A percentile compares a stretch with the other conserved stretches of the same genome.
These are phyloP conservation scores for Ptychoptera contaminata DNA, from an alignment of 2,888 invertebrate species.

Conservation along the genomic window DNA sequence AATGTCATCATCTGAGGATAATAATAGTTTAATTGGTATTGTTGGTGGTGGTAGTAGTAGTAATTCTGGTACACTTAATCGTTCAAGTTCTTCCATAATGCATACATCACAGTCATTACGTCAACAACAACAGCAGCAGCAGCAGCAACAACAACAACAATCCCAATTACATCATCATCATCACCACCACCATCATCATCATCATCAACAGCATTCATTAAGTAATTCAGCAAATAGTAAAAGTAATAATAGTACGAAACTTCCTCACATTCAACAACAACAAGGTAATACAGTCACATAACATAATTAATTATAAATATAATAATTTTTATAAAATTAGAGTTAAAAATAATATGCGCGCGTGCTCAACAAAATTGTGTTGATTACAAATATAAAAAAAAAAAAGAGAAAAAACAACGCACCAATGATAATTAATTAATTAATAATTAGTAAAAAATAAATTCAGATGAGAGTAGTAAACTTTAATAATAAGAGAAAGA, in stretches of 20 bases:
- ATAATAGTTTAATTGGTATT: neutral
- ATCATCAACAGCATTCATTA: slow-evolving; percentile 6
- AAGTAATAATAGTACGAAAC: slow-evolving; percentile 1
- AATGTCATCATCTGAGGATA: slow-evolving; percentile 6
- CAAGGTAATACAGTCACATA: slow-evolving; percentile 7
- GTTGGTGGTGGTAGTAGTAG: neutral
- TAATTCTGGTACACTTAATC: slow-evolving; percentile 4
- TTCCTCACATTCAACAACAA: slow-evolving; percentile 5
- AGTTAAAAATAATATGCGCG: too few relatives aligned
- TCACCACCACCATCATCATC: slow-evolving; percentile 11
- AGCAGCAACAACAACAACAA: slow-evolving; percentile 2
- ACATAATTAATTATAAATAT: neutral
- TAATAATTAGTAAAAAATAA: too few relatives aligned
- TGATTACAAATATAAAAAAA: too few relatives aligned
- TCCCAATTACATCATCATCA: slow-evolving; percentile 10
- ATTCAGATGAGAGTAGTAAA: too few relatives aligned
- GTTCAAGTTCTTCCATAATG: slow-evolving; percentile 3
- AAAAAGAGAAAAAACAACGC: too few relatives aligned
- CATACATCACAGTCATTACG: slow-evolving; percentile 4
- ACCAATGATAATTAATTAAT: too few relatives aligned
- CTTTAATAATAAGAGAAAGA: too few relatives aligned
- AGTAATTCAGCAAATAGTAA: neutral
- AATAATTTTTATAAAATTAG: too few relatives aligned
- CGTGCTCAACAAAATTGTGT: too few relatives aligned
- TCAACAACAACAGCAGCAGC: slow-evolving; percentile 11